Evolutionary conservation across 2,113 vertebrate species (phyloP).

Genomic region (Dasyprocta punctata): DNA sequence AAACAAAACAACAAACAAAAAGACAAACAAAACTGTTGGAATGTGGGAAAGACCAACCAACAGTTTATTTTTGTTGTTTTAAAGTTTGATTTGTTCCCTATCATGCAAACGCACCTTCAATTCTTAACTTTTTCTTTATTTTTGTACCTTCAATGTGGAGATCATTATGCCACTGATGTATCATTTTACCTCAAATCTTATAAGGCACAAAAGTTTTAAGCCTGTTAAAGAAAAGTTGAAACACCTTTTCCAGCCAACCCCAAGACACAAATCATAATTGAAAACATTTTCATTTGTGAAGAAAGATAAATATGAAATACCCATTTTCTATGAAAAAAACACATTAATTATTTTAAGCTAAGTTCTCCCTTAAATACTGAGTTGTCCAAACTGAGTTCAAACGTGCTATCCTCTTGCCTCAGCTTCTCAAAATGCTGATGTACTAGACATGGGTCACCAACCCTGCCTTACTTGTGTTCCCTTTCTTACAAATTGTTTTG

Average conservation of each 20-base stretch:
- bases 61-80: not conserved
- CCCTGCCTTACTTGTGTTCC: not conserved
- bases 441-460: not conserved
- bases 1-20: not conserved
- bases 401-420: not conserved
- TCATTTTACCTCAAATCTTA: not conserved
- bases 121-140: not conserved
- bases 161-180: not conserved
- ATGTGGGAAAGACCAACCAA: not conserved
- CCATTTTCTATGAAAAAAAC: not conserved
- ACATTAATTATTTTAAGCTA: not conserved
- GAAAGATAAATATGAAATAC: not conserved
- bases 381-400: not conserved
- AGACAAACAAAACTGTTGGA: not conserved
- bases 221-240: conserved; percentile 20
- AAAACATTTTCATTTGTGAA: not conserved
- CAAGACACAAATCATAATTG: conserved; percentile 38
- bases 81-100: not conserved
- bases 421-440: not conserved
- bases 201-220: not conserved
- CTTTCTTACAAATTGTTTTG: not conserved
- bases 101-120: not conserved
- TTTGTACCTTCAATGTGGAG: not conserved
- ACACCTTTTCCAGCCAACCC: not conserved
- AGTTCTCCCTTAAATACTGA: too few relatives aligned